phyloP scores from a whole-genome alignment of 2,113 vertebrate genomes.

The Aplodontia rufa region DNA sequence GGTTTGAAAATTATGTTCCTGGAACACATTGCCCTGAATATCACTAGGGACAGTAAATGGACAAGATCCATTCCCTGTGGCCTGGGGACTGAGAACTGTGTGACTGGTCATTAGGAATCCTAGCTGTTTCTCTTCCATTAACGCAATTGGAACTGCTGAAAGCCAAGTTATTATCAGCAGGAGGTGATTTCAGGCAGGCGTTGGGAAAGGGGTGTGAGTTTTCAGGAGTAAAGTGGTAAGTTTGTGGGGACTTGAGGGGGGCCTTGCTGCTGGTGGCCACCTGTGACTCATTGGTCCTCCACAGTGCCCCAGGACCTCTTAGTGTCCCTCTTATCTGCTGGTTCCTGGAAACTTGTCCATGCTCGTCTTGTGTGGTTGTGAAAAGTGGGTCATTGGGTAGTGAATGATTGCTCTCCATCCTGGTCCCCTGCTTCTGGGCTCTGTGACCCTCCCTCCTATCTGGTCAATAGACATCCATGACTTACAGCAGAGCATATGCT shows the following conservation, averaged over 20 bases:
- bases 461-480: background rate
- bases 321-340: accelerated
- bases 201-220: background rate
- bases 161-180: background rate
- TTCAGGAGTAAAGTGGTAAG: background rate
- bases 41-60: background rate
- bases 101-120: background rate
- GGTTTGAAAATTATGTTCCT: background rate
- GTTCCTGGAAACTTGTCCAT: background rate
- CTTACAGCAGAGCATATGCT: background rate
- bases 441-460: accelerated
- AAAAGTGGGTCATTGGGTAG: background rate
- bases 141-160: background rate
- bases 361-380: background rate
- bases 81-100: background rate
- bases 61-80: background rate
- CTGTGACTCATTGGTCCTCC: accelerated
- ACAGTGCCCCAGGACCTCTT: accelerated
- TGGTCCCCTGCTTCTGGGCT: accelerated
- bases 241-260: background rate
- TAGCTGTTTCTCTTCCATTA: background rate
- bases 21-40: constrained; percentile 19
- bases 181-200: background rate
- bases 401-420: background rate
- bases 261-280: background rate